A percentile compares a stretch with the other conserved stretches of the same genome.
Evolutionary conservation across 2,888 invertebrate genomes (phyloP).

Genomic region (Scaptomyza cyrtandrae): DNA sequence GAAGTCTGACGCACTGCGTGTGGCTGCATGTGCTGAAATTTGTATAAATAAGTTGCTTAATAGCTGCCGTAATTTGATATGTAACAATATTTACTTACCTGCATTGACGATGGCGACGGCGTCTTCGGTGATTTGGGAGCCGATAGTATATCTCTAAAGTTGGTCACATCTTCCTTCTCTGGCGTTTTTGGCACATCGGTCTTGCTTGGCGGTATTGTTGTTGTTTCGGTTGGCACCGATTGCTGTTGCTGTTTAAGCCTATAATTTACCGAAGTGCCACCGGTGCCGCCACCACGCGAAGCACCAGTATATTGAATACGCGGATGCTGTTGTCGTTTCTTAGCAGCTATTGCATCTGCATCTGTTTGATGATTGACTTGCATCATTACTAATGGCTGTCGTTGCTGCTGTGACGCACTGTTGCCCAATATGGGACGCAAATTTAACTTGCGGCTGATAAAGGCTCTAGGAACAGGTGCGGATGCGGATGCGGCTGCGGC

Average conservation of each 20-base stretch:
- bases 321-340: conserved; percentile 19
- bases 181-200: background rate
- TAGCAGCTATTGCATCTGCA: conserved; percentile 13
- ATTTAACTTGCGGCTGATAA: conserved; percentile 38
- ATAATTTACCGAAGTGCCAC: conserved; percentile 59
- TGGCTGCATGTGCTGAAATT: conserved; percentile 10
- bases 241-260: conserved; percentile 53
- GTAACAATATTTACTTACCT: background rate
- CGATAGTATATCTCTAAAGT: background rate
- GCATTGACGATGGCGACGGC: background rate
- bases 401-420: conserved; percentile 52
- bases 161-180: background rate
- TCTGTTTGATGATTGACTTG: background rate
- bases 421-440: conserved; percentile 63
- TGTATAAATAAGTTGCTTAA: background rate
- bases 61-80: background rate
- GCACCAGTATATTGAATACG: conserved; percentile 19
- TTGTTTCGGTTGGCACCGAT: conserved; percentile 27
- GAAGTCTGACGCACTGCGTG: conserved; percentile 54
- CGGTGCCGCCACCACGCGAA: conserved; percentile 22
- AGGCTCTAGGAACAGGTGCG: background rate
- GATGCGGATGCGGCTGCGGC: conserved; percentile 46
- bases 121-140: background rate
- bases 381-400: conserved; percentile 1
- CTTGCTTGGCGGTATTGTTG: conserved; percentile 25